Evolutionary conservation across 2,797 vertebrate genomes (phyloP).

Genomic region (Miichthys miiuy): DNA sequence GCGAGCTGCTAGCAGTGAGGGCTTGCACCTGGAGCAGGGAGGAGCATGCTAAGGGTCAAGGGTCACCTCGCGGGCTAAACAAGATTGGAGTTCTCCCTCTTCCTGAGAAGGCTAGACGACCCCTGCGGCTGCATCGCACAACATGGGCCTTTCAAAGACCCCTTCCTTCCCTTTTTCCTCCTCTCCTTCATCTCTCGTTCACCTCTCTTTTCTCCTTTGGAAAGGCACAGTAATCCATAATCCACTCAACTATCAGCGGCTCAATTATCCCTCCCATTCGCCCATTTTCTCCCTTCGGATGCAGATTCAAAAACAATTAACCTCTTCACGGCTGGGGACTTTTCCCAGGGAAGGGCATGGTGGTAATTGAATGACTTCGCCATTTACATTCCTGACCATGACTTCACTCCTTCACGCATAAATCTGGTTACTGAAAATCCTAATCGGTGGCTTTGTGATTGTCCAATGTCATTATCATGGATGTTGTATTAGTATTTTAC

Average conservation of each 20-base stretch:
- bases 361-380: conserved; percentile 78
- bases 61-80: conserved; percentile 89
- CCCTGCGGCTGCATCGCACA: conserved; percentile 87
- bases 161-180: conserved; percentile 57
- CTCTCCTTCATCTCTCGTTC: conserved; percentile 66
- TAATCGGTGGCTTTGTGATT: conserved; percentile 74
- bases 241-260: conserved; percentile 87
- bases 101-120: conserved; percentile 87
- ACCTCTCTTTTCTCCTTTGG: conserved; percentile 64
- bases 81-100: conserved; percentile 85
- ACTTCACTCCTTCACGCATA: conserved; percentile 76
- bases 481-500: conserved; percentile 55
- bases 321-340: conserved; percentile 81
- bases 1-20: conserved; percentile 82
- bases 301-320: conserved; percentile 91
- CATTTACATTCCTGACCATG: conserved; percentile 81
- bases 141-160: conserved; percentile 80
- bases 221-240: conserved; percentile 90
- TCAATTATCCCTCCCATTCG: conserved; percentile 85
- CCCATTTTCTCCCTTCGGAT: conserved; percentile 84
- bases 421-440: conserved; percentile 78
- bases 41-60: conserved; percentile 85
- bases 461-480: conserved; percentile 66
- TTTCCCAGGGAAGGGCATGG: conserved; percentile 76
- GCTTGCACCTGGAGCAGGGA: conserved; percentile 91